Percentiles rank a stretch among this genome's conserved stretches.
Evolutionary conservation across 2,113 vertebrate genomes (phyloP).

Genomic region (Callithrix jacchus): DNA sequence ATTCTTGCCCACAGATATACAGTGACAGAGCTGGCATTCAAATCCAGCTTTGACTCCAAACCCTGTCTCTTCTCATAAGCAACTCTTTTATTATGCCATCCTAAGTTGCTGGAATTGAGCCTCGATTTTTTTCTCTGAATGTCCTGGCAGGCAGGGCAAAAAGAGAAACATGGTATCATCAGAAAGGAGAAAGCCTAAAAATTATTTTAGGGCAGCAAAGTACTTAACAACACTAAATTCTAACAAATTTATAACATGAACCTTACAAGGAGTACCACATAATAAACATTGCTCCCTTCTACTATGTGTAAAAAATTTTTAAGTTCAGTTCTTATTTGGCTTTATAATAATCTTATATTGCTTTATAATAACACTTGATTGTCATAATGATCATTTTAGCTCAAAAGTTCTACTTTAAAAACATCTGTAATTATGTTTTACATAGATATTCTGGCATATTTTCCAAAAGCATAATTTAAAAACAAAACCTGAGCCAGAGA

Average conservation of each 20-base stretch:
- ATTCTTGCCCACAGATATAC: not conserved
- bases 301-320: not conserved
- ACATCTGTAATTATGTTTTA: not conserved
- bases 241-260: not conserved
- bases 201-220: not conserved
- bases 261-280: not conserved
- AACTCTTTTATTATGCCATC: not conserved
- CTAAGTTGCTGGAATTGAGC: not conserved
- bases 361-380: not conserved
- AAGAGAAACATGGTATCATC: not conserved
- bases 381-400: not conserved
- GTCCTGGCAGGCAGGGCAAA: not conserved
- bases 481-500: not conserved
- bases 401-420: slow-evolving; percentile 31
- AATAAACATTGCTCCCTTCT: not conserved
- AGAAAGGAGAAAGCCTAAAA: not conserved
- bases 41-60: not conserved
- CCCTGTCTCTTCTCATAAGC: not conserved
- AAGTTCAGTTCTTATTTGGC: not conserved
- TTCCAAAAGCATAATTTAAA: slow-evolving; percentile 44
- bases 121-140: not conserved
- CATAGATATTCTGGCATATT: not conserved
- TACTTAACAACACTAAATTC: not conserved
- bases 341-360: not conserved
- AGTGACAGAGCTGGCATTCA: not conserved